Conservation (phyloP, 2,113 vertebrate genomes). For the Pelmatolapia mariae region DNA sequence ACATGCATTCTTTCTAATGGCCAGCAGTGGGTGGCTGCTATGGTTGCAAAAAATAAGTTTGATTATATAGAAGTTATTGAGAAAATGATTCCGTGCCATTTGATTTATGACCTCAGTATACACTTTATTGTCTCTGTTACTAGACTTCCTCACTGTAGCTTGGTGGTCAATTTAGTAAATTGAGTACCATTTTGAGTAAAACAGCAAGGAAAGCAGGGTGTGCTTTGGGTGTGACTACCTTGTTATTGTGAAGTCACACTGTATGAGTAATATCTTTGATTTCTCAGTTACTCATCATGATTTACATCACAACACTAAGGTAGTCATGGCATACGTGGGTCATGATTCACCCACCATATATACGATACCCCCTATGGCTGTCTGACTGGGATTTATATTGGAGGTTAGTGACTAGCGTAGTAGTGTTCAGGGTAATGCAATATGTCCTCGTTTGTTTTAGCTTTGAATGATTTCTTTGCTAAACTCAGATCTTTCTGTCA, state of each 20-base stretch:
- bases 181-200: neutral
- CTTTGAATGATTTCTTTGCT: neutral
- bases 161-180: neutral
- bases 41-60: neutral
- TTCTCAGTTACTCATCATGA: neutral
- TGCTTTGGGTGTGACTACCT: neutral
- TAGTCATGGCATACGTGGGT: neutral
- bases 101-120: neutral
- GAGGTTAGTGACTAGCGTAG: neutral
- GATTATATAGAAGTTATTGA: neutral
- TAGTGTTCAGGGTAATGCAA: neutral
- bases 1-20: neutral
- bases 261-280: neutral
- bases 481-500: neutral
- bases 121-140: neutral
- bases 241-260: neutral
- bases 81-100: neutral
- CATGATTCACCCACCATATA: neutral
- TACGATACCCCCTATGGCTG: neutral
- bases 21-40: neutral
- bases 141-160: neutral
- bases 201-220: neutral
- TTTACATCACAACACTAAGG: neutral
- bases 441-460: neutral
- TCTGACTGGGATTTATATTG: neutral